Base-by-base conservation (phyloP, 1,140 invertebrate species). In the Euwallacea similis region DNA sequence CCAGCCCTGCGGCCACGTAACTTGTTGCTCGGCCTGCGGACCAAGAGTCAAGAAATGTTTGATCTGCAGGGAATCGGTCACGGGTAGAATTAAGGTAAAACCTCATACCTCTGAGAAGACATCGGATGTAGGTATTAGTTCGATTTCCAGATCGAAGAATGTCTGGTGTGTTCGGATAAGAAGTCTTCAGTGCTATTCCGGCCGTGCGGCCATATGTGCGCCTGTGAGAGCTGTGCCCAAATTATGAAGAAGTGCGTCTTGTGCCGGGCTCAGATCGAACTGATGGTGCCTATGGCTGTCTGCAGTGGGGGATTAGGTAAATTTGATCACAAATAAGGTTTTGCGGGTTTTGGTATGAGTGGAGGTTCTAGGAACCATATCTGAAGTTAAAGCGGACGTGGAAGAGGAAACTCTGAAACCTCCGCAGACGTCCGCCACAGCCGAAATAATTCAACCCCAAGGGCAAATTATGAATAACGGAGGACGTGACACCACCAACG, bases 241-340 rank as follows among this genome's bases (percentile, higher is more conserved):
- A 86, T 98, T 61, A 97, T 98, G 94, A 96, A 97, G 85, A 98
- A 97, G 84, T 98, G 96, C 85, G 93, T 98, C 0, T 89, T 95
- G 77, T 98, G 96, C 82, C 87, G 96, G 73, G 88, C 92, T 7
- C 91, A 93, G 77, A 95, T 98, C 78, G 93, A 93, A 72, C 87
- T 89, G 77, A 89, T 91, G 81, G 82, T 89, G 60, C 87, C 88
- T 10, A 88, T 90, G 77, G 87, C 87, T 21, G 86, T 92, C 3
- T 93, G 91, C 72, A 88, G 87, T 75, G 88, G 88, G 7, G 87
- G 86, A 15, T 78, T 79, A 63, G 86, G 86, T 16, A 69, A 62
- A 11, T 7, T 11, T 60, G 0, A n/a, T 54, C 41, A 21, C 21
- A 61, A 61, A 33, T 15, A 6, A 4, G 4, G 21, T 33, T 33